A percentile compares a stretch with the other conserved stretches of the same genome.
These are phyloP conservation scores for Phylloscopus trochilus DNA, from an alignment of 2,113 vertebrate genomes.

Conservation along the genomic window DNA sequence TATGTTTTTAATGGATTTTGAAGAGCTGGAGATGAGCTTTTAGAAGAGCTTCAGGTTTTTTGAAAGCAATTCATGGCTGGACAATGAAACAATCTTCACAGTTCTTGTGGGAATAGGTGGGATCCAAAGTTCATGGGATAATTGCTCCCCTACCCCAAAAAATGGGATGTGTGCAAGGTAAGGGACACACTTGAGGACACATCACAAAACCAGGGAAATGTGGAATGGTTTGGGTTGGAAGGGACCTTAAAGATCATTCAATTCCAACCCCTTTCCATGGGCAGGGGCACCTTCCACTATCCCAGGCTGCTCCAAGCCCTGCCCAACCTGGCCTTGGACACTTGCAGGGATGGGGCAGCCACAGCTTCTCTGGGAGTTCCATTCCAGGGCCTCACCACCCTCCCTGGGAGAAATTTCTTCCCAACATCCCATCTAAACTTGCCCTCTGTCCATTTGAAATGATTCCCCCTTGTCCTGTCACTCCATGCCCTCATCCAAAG, in stretches of 20 bases:
- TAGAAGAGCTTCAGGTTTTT: neutral
- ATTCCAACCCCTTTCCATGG: neutral
- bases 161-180: rapidly evolving
- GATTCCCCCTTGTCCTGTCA: rapidly evolving
- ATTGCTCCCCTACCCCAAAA: neutral
- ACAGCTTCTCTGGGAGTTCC: neutral
- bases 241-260: neutral
- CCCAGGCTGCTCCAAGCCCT: neutral
- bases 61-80: neutral
- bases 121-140: neutral
- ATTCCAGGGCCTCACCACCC: neutral
- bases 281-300: rapidly evolving
- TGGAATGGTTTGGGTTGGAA: neutral
- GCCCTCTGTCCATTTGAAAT: neutral
- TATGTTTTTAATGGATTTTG: neutral
- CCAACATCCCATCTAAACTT: neutral
- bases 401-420: neutral
- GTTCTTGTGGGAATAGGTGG: neutral
- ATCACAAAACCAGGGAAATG: neutral
- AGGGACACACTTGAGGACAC: neutral
- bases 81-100: no score
- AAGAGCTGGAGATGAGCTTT: neutral
- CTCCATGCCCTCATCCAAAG: neutral
- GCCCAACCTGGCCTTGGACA: rapidly evolving
- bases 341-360: neutral